phyloP scores from a whole-genome alignment of 2,113 vertebrate genomes.

The Mesembrinibis cayennensis region DNA sequence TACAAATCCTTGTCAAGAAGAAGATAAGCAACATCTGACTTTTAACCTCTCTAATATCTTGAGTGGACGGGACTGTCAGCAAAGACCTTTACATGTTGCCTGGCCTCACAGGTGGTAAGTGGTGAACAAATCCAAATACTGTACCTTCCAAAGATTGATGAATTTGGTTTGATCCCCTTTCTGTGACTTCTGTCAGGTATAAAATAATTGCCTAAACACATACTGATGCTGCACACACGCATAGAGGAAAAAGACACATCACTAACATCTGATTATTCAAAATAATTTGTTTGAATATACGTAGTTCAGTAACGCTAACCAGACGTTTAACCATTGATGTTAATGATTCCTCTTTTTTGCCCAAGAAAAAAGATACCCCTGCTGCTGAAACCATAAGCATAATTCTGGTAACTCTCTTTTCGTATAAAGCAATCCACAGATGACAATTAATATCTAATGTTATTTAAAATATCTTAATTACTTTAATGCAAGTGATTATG shows the following conservation, averaged over 20 bases:
- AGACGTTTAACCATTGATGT: background rate
- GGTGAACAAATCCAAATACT: slow-evolving; percentile 24
- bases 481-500: slow-evolving; percentile 48
- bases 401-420: background rate
- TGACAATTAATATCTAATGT: slow-evolving; percentile 27
- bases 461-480: slow-evolving; percentile 60
- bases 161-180: background rate
- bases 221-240: background rate
- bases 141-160: background rate
- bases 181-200: background rate
- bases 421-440: background rate
- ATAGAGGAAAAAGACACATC: background rate
- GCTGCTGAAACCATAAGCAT: background rate
- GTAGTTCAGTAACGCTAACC: background rate
- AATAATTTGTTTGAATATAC: slow-evolving; percentile 4
- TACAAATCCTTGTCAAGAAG: slow-evolving; percentile 41
- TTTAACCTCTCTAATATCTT: slow-evolving; percentile 23
- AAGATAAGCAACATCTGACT: slow-evolving; percentile 51
- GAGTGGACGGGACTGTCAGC: slow-evolving; percentile 53
- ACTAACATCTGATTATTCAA: background rate
- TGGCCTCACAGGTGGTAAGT: slow-evolving; percentile 93
- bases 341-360: background rate
- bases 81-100: slow-evolving; percentile 77
- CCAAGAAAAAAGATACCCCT: background rate
- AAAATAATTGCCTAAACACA: background rate